A percentile compares a stretch with the other conserved stretches of the same genome.
phyloP scores from a whole-genome alignment of 2,113 vertebrate genomes.

The Candoia aspera region DNA sequence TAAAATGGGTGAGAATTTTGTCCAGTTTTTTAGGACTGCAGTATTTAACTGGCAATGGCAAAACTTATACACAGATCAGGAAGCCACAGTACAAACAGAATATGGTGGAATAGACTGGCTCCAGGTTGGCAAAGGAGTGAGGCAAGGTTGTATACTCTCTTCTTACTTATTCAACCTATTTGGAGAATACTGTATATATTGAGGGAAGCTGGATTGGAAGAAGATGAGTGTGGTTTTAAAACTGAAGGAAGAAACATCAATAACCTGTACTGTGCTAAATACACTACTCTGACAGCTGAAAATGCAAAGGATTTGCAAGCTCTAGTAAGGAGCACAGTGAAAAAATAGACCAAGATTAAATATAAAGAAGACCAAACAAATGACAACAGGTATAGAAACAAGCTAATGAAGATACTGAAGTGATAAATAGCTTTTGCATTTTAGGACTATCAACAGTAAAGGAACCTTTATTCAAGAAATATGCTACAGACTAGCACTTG shows the following conservation, averaged over 20 bases:
- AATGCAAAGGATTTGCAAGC: not conserved
- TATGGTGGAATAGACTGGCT: not conserved
- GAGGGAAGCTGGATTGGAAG: not conserved
- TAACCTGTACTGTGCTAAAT: not conserved
- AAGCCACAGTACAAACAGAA: not conserved
- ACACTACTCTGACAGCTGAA: not conserved
- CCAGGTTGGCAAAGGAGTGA: not conserved
- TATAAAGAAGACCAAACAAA: not conserved
- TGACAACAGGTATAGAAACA: not conserved
- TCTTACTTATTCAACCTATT: not conserved
- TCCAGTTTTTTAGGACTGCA: not conserved
- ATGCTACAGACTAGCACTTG: not conserved
- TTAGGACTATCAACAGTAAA: not conserved
- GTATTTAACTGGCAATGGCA: not conserved
- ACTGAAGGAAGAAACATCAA: not conserved
- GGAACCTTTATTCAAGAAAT: not conserved
- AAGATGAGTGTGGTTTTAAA: not conserved
- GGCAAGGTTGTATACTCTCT: not conserved
- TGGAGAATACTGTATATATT: not conserved
- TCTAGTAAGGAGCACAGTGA: not conserved
- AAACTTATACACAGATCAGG: not conserved
- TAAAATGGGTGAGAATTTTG: not conserved
- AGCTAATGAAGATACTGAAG: not conserved
- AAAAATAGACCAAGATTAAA: not conserved
- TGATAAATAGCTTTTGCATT: not conserved